These are phyloP conservation scores for Melanerpes aurifrons DNA, from an alignment of 2,113 vertebrate genomes.

Conservation along the genomic window DNA sequence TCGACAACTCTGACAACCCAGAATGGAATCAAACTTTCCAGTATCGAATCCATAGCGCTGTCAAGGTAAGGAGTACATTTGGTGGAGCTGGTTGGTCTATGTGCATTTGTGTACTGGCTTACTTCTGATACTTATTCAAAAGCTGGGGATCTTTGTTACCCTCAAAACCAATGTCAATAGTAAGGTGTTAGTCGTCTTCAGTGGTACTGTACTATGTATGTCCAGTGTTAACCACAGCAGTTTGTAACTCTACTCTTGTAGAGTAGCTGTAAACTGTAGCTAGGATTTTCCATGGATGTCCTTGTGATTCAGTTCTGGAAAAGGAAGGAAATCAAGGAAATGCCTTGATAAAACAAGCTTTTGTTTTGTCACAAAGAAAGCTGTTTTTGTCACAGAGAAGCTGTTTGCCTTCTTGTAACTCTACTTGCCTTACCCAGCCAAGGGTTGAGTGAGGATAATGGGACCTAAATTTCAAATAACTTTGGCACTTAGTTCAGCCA, in stretches of 20 bases:
- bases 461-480: background rate
- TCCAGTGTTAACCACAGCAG: background rate
- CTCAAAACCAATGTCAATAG: background rate
- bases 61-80: slow-evolving; percentile 72
- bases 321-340: background rate
- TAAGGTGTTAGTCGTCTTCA: background rate
- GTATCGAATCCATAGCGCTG: slow-evolving; percentile 72
- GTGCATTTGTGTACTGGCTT: background rate
- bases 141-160: background rate
- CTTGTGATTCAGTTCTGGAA: background rate
- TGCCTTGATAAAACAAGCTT: background rate
- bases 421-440: background rate
- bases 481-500: background rate
- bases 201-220: background rate
- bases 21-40: slow-evolving; percentile 83
- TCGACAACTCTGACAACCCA: slow-evolving; percentile 78
- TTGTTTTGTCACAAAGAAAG: background rate
- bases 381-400: background rate
- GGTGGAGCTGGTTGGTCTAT: background rate
- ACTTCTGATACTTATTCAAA: background rate
- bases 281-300: background rate
- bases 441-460: background rate
- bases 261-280: background rate
- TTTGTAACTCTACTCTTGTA: background rate
- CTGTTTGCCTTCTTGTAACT: background rate